These are phyloP conservation scores for Lasius fuliginosus DNA, from an alignment of 2,888 invertebrate genomes.

Conservation along the genomic window DNA sequence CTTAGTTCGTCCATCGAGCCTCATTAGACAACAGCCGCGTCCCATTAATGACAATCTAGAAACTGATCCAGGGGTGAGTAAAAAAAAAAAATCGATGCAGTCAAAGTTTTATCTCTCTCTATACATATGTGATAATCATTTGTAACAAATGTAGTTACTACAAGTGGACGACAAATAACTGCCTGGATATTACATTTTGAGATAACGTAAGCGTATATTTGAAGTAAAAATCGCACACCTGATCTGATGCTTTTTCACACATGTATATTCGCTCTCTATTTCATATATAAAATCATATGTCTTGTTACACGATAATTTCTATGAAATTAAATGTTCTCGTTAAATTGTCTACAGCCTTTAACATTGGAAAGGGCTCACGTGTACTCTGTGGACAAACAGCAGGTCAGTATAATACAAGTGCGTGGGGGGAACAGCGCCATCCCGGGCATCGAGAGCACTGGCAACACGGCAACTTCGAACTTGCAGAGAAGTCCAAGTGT, in stretches of 20 bases:
- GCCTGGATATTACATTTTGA: constrained; percentile 73
- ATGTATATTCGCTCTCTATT: constrained; percentile 41
- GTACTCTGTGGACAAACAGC: constrained; percentile 92
- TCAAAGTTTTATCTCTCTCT: neutral
- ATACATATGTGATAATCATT: constrained; percentile 64
- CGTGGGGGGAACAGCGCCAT: constrained; percentile 82
- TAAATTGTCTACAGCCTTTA: constrained; percentile 79
- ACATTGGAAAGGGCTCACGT: constrained; percentile 91
- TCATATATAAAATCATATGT: neutral
- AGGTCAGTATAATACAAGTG: constrained; percentile 90
- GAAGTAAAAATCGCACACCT: constrained; percentile 47
- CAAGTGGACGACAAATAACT: constrained; percentile 69
- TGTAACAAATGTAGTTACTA: constrained; percentile 70
- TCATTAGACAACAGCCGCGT: constrained; percentile 81
- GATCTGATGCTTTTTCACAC: constrained; percentile 42
- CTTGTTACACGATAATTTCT: neutral
- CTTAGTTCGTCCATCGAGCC: constrained; percentile 88
- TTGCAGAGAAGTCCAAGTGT: constrained; percentile 86
- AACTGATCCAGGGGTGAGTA: constrained; percentile 83
- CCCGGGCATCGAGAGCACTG: constrained; percentile 80
- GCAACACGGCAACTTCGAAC: constrained; percentile 82
- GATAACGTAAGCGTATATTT: constrained; percentile 69
- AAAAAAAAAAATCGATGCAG: neutral
- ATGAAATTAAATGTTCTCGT: constrained; percentile 54
- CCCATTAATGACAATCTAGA: constrained; percentile 84